Base-by-base conservation (phyloP, 2,888 invertebrate genomes). In the Agrochola circellaris region DNA sequence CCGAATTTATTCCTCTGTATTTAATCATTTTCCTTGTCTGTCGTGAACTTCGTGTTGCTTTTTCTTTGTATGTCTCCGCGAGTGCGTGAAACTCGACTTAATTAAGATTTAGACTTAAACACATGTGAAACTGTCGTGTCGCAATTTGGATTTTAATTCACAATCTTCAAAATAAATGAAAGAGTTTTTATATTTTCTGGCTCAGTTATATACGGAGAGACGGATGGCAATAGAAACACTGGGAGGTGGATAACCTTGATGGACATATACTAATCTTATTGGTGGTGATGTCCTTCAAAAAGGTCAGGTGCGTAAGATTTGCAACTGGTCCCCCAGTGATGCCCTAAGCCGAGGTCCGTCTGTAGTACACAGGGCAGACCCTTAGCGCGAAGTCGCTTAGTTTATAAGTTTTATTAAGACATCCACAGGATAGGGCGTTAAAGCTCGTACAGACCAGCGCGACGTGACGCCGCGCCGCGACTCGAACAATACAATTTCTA, bases 61-160 rank as follows among this genome's bases (percentile, higher is more conserved):
- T 83, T 68, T 78, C 64, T 68, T 60, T 64, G 58, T 64, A 60
- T 51, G n/a, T 15, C 38, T 78, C 71, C 58, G 23, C 1, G 54
- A 13, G 54, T 48, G 84, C 81, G 84, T 81, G n/a, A 71, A 83
- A 79, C 51, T 64, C 54, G 67, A 54, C 64, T 68, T 83, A 72
- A 81, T 81, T 81, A 79, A 83, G 79, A 81, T 78, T 78, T 58
- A 72, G 69, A 66, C 38, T 83, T 54, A 38, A 58, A 72, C 70
- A 70, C 56, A 61, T 72, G 84, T 58, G 67, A 48, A 34, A 77
- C 23, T 30, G 45, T 62, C 66, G 67, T 17, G 45, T 64, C 58
- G 61, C 34, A 77, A 82, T 82, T 76, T 64, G 23, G n/a, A 60
- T 72, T 81, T 38, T 0, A 83, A 68, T 77, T 78, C 60, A 30